These are phyloP conservation scores for Rutilus rutilus DNA, from an alignment of 2,113 vertebrate species.

Conservation along the genomic window DNA sequence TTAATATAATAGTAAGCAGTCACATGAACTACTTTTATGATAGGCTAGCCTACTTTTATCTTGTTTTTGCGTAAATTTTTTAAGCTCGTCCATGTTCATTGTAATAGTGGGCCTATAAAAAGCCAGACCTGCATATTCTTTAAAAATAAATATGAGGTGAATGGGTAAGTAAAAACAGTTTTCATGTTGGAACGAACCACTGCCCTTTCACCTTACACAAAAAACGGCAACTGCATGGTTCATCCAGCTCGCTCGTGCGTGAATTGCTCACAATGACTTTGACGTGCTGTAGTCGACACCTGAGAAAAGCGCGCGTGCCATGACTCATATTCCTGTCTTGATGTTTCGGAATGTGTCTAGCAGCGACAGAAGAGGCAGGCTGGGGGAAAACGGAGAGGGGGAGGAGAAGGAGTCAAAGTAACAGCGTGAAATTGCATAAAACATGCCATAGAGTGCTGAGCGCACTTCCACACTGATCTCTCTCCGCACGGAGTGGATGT, in stretches of 20 bases:
- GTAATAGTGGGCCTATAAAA: background rate
- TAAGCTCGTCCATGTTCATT: background rate
- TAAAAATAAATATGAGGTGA: background rate
- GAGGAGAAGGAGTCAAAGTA: constrained; percentile 58
- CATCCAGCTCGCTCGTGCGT: background rate
- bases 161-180: background rate
- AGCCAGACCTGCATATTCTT: background rate
- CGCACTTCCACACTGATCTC: constrained; percentile 50
- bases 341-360: constrained; percentile 31
- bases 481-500: constrained; percentile 49
- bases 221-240: background rate
- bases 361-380: constrained; percentile 22
- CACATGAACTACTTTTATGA: background rate
- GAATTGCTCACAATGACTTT: background rate
- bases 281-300: background rate
- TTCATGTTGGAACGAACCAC: background rate
- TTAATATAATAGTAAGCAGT: background rate
- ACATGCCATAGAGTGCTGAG: constrained; percentile 60
- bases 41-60: background rate
- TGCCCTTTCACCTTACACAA: background rate
- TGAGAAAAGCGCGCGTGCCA: constrained; percentile 52
- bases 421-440: constrained; percentile 63
- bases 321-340: constrained; percentile 46
- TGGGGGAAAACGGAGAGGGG: constrained; percentile 45
- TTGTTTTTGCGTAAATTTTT: background rate